phyloP scores from a whole-genome alignment of 2,797 vertebrate species.

The Neostethus bicornis region DNA sequence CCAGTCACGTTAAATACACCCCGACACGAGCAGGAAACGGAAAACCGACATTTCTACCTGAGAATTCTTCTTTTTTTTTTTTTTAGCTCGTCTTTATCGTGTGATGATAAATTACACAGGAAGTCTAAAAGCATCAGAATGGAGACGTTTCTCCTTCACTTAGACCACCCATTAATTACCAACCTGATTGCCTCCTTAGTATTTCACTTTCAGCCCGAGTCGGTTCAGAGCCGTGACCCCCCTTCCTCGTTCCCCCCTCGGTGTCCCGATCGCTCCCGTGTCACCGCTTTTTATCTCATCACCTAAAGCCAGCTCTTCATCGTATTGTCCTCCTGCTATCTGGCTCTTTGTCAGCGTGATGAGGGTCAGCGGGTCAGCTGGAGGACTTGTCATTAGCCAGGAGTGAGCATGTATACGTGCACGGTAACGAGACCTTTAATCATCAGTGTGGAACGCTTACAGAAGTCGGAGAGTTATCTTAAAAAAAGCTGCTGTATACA shows the following conservation, averaged over 20 bases:
- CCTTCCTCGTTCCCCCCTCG: slow-evolving; percentile 42
- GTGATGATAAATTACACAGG: neutral
- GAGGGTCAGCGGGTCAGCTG: slow-evolving; percentile 59
- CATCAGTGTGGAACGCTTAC: slow-evolving; percentile 8
- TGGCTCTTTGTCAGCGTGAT: slow-evolving; percentile 60
- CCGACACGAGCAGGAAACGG: slow-evolving; percentile 5
- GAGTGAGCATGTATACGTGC: slow-evolving; percentile 8
- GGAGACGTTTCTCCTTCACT: neutral
- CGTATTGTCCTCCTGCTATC: slow-evolving; percentile 50
- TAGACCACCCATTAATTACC: neutral
- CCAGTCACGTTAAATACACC: slow-evolving; percentile 8
- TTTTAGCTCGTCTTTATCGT: neutral
- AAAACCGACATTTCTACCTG: too few relatives aligned
- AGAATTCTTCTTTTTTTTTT: neutral
- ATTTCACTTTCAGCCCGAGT: slow-evolving; percentile 15
- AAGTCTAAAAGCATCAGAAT: neutral
- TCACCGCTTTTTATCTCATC: slow-evolving; percentile 63
- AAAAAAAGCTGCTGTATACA: neutral
- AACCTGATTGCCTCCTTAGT: slow-evolving; percentile 1
- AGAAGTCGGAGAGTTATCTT: too few relatives aligned
- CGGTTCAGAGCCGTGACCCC: neutral
- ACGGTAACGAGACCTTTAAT: slow-evolving; percentile 37
- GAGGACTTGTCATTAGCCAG: slow-evolving; percentile 51
- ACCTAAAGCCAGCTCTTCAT: slow-evolving; percentile 53
- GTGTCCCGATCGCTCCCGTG: slow-evolving; percentile 43